These are phyloP conservation scores for Ochropleura plecta DNA, from an alignment of 2,888 invertebrate genomes.

Conservation along the genomic window DNA sequence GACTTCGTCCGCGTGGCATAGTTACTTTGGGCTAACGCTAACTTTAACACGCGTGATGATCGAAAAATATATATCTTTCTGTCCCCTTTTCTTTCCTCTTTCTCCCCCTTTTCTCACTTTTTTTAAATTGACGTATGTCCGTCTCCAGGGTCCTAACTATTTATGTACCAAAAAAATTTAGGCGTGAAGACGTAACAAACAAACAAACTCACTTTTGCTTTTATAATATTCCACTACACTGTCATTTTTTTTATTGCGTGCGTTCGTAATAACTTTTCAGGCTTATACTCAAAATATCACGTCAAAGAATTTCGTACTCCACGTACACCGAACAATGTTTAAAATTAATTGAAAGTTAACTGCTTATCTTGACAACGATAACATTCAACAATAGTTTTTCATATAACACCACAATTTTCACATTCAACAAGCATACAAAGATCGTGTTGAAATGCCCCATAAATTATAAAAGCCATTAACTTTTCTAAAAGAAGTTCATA, in stretches of 20 bases:
- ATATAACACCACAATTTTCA: neutral
- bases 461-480: slow-evolving; percentile 29
- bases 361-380: neutral
- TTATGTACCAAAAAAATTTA: too few relatives aligned
- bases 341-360: neutral
- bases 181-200: too few relatives aligned
- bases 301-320: neutral
- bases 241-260: neutral
- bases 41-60: too few relatives aligned
- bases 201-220: too few relatives aligned
- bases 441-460: neutral
- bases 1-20: too few relatives aligned
- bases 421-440: slow-evolving; percentile 2
- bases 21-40: too few relatives aligned
- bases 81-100: too few relatives aligned
- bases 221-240: neutral
- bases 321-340: neutral
- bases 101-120: too few relatives aligned
- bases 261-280: neutral
- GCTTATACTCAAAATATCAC: neutral
- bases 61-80: too few relatives aligned
- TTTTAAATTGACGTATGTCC: too few relatives aligned
- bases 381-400: too few relatives aligned
- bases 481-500: slow-evolving; percentile 29
- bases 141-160: too few relatives aligned